Base-by-base conservation (phyloP, 2,113 vertebrate species). In the Pitta sordida region DNA sequence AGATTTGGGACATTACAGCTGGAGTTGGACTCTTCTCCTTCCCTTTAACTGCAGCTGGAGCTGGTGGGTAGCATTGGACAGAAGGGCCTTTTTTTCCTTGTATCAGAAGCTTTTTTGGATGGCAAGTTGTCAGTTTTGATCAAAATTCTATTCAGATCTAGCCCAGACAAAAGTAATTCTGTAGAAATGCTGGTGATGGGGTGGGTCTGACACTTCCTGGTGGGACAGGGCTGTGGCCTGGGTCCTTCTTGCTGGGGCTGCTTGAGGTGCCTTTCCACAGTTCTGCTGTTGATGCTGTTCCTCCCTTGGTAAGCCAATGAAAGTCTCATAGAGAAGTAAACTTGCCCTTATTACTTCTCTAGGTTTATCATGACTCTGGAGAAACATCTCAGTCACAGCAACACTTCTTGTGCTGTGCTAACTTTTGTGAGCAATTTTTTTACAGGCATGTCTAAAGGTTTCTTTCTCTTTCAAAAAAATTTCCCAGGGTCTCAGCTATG, bases 371-470 rank as follows among this genome's bases (percentile, higher is more conserved):
- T 13, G 37, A 53, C 18, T 36, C 39, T 26, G 32, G 63, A 69
- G 63, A 85, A 85, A 65, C 1, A 4, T 30, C 15, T 75, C 32
- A 49, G 34, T 69, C 2, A 3, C 23, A 6, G 5, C 20, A 83
- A 11, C 29, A 11, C 16, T 77, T 0, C 0, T n/a, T 64, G 52
- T 0, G 0, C 30, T 24, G 15, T 0, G 1, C 27, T 71, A n/a
- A 55, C 37, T 55, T 69, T 55, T 55, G 12, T 0, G 2, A 52
- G 17, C 27, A 30, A 24, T 55, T 71, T 53, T 75, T 76, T 80
- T 30, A 62, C 18, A 83, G n/a, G 65, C 6, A 0, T 1, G 1
- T 29, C 6, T 17, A 62, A 8, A 91, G 32, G 27, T 26, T 4
- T 5, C 39, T 49, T 5, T 32, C 52, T 8, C 11, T 29, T 39